Base-by-base conservation (phyloP, 2,113 vertebrate genomes). In the Bujurquina vittata region DNA sequence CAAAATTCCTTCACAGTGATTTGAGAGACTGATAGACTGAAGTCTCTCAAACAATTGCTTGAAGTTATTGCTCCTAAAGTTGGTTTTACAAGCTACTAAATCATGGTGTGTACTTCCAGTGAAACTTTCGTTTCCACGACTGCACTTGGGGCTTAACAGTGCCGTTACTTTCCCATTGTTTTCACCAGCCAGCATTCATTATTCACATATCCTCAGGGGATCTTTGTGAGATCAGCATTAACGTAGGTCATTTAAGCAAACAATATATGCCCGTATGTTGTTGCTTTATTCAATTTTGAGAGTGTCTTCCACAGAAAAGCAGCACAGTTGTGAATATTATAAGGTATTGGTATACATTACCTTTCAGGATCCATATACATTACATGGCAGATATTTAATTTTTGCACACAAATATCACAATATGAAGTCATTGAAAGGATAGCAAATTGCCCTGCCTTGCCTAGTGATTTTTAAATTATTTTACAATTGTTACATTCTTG, bases 181-280 rank as follows among this genome's bases (percentile, higher is more conserved):
- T 37, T 56, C 4, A 60, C 26, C 15, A 10, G 17, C 15, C 7
- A 12, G 10, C 17, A 49, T 23, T 67, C 40, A 61, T 76, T 49
- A 56, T 77, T 59, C 7, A 1, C 18, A 74, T 55, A 49, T 46
- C 43, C 17, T 26, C 12, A 12, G 17, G 40, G 49, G 33, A 23
- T 84, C 65, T 29, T 69, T 73, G 35, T 74, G 10, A 80, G 76
- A 58, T 62, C 63, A 57, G 20, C 2, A 5, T 18, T 29, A 78
- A 81, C 22, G 15, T 1, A 40, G 17, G 40, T 63, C 75, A 9
- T 75, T 74, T 7, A 5, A 76, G 49, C 46, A 60, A 76, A 77
- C 58, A 49, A 40, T 31, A 7, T 31, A 1, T 59, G 9, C 35
- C 35, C 10, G 35, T 43, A 26, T 72, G 52, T 75, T 81, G 62